Evolutionary conservation across 2,888 invertebrate genomes (phyloP).

Genomic region (Elmis aenea): DNA sequence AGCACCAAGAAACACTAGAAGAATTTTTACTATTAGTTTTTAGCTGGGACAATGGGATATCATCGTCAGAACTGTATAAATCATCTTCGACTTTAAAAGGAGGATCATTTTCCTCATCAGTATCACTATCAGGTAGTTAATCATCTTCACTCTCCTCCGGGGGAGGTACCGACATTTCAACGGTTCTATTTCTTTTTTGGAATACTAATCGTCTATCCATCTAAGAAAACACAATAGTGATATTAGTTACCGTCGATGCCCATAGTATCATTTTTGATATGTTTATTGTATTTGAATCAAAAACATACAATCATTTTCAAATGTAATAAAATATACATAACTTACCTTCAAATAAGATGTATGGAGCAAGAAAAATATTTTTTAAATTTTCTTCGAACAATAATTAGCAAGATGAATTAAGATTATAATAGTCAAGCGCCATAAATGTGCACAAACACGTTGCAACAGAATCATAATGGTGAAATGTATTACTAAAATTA

Average conservation of each 20-base stretch:
- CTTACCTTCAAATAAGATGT: background rate
- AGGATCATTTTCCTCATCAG: background rate
- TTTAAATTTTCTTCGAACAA: too few relatives aligned
- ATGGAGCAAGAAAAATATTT: background rate
- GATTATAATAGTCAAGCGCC: too few relatives aligned
- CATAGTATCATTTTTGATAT: background rate
- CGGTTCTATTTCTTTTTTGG: background rate
- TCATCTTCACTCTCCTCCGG: background rate
- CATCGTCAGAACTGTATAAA: background rate
- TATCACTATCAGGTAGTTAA: background rate
- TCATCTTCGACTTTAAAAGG: background rate
- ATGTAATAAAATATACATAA: background rate
- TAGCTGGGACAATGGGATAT: background rate
- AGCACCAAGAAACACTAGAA: background rate
- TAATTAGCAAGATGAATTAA: too few relatives aligned
- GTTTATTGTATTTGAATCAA: background rate
- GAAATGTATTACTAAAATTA: too few relatives aligned
- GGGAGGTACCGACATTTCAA: background rate
- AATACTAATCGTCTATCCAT: background rate
- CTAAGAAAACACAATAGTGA: background rate
- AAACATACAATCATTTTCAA: background rate
- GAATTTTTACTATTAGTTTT: background rate
- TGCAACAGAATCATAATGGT: too few relatives aligned
- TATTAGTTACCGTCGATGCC: background rate
- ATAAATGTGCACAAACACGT: too few relatives aligned